These are phyloP conservation scores for Platyscapa corneri DNA, from an alignment of 1,140 invertebrate genomes.

Conservation along the genomic window DNA sequence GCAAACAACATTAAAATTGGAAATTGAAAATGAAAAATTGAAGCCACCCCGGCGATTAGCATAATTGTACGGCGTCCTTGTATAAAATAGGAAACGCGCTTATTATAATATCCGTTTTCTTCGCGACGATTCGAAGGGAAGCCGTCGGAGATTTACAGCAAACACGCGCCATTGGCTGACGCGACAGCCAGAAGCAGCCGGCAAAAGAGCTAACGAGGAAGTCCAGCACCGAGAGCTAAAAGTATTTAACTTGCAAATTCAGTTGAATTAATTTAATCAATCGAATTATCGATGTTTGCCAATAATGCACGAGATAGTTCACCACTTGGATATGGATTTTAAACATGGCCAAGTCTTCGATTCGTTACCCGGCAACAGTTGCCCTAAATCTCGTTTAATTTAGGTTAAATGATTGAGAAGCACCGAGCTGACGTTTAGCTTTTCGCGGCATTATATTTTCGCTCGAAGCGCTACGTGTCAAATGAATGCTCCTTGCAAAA, in stretches of 20 bases:
- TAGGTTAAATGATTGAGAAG: neutral
- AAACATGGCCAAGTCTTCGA: neutral
- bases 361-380: neutral
- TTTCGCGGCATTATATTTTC: neutral
- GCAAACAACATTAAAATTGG: too few species aligned
- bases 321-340: neutral
- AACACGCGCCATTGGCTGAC: too few species aligned
- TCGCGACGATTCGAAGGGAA: too few species aligned
- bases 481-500: too few species aligned
- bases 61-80: neutral
- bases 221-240: neutral
- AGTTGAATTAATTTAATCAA: neutral
- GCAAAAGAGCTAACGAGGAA: neutral
- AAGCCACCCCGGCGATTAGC: neutral
- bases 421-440: neutral
- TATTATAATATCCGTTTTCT: too few species aligned
- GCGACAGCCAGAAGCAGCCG: neutral
- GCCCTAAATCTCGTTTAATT: neutral
- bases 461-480: too few species aligned
- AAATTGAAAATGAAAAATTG: neutral
- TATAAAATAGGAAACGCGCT: neutral
- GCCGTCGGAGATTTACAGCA: too few species aligned
- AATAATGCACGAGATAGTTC: neutral
- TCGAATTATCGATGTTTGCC: constrained; percentile 5
- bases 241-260: constrained; percentile 9